Conservation (phyloP, 2,888 invertebrate genomes). For the Junonia oenone region DNA sequence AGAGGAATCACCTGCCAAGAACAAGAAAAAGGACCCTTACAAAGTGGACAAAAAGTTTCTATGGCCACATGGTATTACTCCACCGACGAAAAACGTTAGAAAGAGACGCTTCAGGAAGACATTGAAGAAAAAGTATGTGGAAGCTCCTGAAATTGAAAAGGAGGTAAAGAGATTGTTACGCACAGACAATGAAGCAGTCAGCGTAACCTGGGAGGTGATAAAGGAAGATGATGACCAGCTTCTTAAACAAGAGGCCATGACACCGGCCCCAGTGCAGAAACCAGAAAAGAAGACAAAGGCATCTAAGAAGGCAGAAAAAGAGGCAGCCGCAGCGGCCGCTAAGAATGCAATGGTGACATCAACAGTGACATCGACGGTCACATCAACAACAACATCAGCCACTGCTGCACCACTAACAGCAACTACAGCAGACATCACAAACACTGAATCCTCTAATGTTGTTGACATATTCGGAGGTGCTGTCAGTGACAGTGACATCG, state of each 20-base stretch:
- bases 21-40: conserved; percentile 90
- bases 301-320: conserved; percentile 35
- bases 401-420: background rate
- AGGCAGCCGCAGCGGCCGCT: conserved; percentile 35
- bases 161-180: conserved; percentile 95
- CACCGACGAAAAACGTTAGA: conserved; percentile 96
- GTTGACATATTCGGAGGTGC: conserved; percentile 94
- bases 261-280: conserved; percentile 37
- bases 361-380: background rate
- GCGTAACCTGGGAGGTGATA: conserved; percentile 92
- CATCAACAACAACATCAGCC: background rate
- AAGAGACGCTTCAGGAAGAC: conserved; percentile 96
- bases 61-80: conserved; percentile 97
- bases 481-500: conserved; percentile 91
- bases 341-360: conserved; percentile 15
- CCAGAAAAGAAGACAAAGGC: conserved; percentile 57
- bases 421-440: conserved; percentile 3
- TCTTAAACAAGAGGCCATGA: conserved; percentile 40
- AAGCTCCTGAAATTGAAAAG: conserved; percentile 98
- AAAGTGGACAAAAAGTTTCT: conserved; percentile 93
- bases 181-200: conserved; percentile 94
- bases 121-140: conserved; percentile 96
- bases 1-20: conserved; percentile 88
- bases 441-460: conserved; percentile 56
- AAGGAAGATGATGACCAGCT: conserved; percentile 90